A percentile compares a stretch with the other conserved stretches of the same genome.
phyloP scores from a whole-genome alignment of 1,140 invertebrate genomes.

The Drosophila kanapiae region DNA sequence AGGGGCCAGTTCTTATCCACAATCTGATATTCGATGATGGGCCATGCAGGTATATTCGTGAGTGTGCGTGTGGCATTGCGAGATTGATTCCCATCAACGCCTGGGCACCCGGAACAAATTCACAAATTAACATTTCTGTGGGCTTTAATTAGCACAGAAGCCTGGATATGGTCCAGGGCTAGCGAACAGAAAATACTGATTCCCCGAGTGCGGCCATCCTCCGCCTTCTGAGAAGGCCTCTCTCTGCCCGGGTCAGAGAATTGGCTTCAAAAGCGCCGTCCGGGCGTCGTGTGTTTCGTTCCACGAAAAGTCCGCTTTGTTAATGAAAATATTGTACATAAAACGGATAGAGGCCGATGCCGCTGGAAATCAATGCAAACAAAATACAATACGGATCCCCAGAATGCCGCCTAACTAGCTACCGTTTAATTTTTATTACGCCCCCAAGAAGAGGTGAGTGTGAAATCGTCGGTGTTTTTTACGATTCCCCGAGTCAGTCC shows the following conservation, averaged over 20 bases:
- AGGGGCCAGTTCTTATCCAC: constrained; percentile 17
- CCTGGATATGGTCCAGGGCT: constrained; percentile 1
- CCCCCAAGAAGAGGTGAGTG: constrained; percentile 58
- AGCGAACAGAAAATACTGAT: background rate
- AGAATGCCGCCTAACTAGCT: constrained; percentile 78
- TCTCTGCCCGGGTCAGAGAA: background rate
- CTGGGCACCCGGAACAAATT: constrained; percentile 56
- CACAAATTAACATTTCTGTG: constrained; percentile 57
- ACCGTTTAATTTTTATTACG: constrained; percentile 83
- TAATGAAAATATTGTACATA: constrained; percentile 68
- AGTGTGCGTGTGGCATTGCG: constrained; percentile 41
- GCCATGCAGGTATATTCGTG: constrained; percentile 44
- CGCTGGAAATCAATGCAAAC: constrained; percentile 65
- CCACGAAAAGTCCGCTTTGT: constrained; percentile 70
- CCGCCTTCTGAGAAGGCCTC: constrained; percentile 44
- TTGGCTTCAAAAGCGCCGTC: constrained; percentile 72
- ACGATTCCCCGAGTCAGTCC: constrained; percentile 35
- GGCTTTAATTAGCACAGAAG: constrained; percentile 68
- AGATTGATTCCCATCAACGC: constrained; percentile 48
- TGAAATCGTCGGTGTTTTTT: constrained; percentile 77
- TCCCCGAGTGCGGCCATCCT: constrained; percentile 12
- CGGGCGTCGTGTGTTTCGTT: constrained; percentile 45
- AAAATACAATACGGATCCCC: constrained; percentile 47
- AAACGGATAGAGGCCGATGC: constrained; percentile 45
- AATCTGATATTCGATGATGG: constrained; percentile 29